Evolutionary conservation across 2,797 vertebrate genomes (phyloP).

Genomic region (Pseudopleuronectes americanus): DNA sequence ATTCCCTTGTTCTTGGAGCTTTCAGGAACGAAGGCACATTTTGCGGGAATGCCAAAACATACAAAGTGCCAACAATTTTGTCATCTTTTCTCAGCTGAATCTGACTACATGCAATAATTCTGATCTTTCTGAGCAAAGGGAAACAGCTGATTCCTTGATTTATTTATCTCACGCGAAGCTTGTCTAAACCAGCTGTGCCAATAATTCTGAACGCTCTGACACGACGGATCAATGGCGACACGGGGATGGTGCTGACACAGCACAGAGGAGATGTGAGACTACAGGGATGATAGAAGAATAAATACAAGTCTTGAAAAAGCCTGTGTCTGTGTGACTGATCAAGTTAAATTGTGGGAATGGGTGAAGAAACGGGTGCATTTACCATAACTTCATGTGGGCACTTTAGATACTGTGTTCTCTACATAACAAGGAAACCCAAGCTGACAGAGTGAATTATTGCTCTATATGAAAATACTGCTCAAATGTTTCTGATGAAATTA

Average conservation of each 20-base stretch:
- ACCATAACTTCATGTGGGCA: not conserved
- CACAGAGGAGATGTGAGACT: not conserved
- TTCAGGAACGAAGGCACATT: slow-evolving; percentile 7
- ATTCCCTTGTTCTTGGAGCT: not conserved
- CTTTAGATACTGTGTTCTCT: not conserved
- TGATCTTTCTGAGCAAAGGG: slow-evolving; percentile 32
- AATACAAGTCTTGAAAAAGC: slow-evolving; percentile 49
- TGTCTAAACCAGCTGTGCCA: slow-evolving; percentile 59
- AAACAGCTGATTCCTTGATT: slow-evolving; percentile 55
- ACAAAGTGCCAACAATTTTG: slow-evolving; percentile 74
- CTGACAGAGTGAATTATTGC: no score
- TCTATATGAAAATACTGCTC: no score
- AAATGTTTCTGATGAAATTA: no score
- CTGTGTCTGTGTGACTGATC: slow-evolving; percentile 35
- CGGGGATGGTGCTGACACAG: slow-evolving; percentile 19
- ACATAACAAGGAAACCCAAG: no score
- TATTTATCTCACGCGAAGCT: slow-evolving; percentile 51
- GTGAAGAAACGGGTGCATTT: no score
- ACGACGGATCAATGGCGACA: slow-evolving; percentile 49
- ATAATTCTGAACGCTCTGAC: slow-evolving; percentile 67
- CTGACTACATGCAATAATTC: slow-evolving; percentile 34
- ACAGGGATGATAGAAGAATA: slow-evolving; percentile 38
- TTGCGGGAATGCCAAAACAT: slow-evolving; percentile 64
- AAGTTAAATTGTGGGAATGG: not conserved
- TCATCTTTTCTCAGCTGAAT: slow-evolving; percentile 31